These are phyloP conservation scores for Trichomalopsis sarcophagae DNA, from an alignment of 1,140 invertebrate species.

Conservation along the genomic window DNA sequence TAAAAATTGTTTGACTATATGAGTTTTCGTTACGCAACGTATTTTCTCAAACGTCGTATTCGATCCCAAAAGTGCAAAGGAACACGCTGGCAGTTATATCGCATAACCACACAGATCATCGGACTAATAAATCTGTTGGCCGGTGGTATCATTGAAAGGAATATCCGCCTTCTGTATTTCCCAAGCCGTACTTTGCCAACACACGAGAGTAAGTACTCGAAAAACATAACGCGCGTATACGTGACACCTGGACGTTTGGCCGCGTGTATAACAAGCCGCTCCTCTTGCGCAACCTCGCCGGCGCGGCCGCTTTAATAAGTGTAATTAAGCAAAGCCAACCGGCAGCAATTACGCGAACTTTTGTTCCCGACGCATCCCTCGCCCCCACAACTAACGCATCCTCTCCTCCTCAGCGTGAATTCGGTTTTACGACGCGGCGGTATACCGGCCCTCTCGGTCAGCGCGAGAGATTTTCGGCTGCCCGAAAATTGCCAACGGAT, in stretches of 20 bases:
- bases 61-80: too few species aligned
- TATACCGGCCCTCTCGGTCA: too few species aligned
- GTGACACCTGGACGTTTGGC: neutral
- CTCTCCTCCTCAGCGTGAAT: neutral
- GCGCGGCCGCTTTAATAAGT: neutral
- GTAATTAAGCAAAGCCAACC: slow-evolving; percentile 10
- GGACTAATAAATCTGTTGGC: too few species aligned
- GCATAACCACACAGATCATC: too few species aligned
- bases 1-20: too few species aligned
- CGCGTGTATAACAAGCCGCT: neutral
- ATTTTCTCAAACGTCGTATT: too few species aligned
- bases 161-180: too few species aligned
- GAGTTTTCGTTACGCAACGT: too few species aligned
- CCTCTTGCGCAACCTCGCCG: too few species aligned
- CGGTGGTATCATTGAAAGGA: too few species aligned
- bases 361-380: slow-evolving; percentile 6
- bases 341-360: neutral
- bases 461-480: neutral
- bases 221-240: neutral
- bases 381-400: neutral
- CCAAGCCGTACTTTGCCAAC: neutral
- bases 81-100: too few species aligned
- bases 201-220: neutral
- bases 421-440: slow-evolving; percentile 25
- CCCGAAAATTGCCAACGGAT: neutral